A percentile compares a stretch with the other conserved stretches of the same genome.
Conservation (phyloP, 1,140 invertebrate genomes). For the Drosophila azteca region DNA sequence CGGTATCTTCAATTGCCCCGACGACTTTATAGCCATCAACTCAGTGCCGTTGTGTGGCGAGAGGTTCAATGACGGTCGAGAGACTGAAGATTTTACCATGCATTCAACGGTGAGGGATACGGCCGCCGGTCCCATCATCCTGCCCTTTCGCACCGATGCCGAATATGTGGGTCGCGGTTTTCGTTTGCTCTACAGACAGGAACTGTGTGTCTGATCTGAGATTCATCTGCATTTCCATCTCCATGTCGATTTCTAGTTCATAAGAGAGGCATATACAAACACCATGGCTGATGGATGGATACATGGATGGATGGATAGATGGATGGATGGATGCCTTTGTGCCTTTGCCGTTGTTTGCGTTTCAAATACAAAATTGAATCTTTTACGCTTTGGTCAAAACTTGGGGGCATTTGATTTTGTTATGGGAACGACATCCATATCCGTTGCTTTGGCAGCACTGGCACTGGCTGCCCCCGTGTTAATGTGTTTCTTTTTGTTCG, state of each 20-base stretch:
- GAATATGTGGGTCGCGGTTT: conserved; percentile 85
- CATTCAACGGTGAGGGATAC: conserved; percentile 88
- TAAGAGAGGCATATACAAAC: background rate
- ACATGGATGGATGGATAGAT: background rate
- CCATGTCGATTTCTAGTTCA: conserved; percentile 25
- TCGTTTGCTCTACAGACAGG: conserved; percentile 85
- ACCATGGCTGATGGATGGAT: background rate
- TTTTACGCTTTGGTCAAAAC: conserved; percentile 66
- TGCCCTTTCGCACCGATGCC: conserved; percentile 85
- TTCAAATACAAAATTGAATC: conserved; percentile 41
- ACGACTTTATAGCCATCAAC: conserved; percentile 88
- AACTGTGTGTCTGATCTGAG: conserved; percentile 82
- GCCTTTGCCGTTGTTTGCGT: too few species aligned
- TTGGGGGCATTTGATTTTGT: conserved; percentile 52
- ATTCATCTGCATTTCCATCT: background rate
- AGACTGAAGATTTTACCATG: conserved; percentile 86
- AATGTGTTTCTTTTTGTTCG: conserved; percentile 73
- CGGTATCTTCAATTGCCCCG: conserved; percentile 89
- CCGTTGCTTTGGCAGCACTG: conserved; percentile 46
- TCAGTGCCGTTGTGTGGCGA: conserved; percentile 89
- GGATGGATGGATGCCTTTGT: too few species aligned
- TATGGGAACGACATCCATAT: conserved; percentile 69
- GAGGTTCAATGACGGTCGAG: conserved; percentile 88
- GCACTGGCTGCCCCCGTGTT: conserved; percentile 55
- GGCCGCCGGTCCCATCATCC: conserved; percentile 85